Evolutionary conservation across 2,113 vertebrate species (phyloP).

Genomic region (Mesoclemmys tuberculata): DNA sequence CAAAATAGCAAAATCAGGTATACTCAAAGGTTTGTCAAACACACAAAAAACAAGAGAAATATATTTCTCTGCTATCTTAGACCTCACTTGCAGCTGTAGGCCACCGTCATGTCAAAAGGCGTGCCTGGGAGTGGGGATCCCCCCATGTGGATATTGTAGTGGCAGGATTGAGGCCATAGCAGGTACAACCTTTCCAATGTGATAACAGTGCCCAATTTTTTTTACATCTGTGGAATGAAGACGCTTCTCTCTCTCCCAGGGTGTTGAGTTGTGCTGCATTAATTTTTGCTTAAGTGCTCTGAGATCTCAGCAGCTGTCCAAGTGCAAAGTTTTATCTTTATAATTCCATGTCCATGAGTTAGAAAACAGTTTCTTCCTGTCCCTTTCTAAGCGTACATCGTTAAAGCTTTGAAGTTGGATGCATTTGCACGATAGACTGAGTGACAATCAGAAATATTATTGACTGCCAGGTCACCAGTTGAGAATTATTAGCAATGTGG

Average conservation of each 20-base stretch:
- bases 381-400: conserved; percentile 15
- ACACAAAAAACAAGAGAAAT: not conserved
- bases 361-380: conserved; percentile 1
- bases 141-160: not conserved
- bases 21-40: not conserved
- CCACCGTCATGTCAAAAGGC: too few species aligned
- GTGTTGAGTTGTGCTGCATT: conserved; percentile 11
- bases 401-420: conserved; percentile 32
- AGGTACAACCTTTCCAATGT: not conserved
- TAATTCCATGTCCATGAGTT: conserved; percentile 11
- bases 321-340: conserved; percentile 27
- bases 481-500: conserved; percentile 28
- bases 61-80: not conserved
- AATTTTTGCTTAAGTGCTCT: conserved; percentile 55
- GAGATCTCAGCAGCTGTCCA: conserved; percentile 6
- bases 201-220: not conserved
- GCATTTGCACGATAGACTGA: conserved; percentile 25
- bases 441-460: conserved; percentile 3
- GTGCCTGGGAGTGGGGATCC: fast-evolving
- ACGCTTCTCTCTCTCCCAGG: not conserved
- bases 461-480: conserved; percentile 26
- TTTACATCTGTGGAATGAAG: conserved; percentile 2
- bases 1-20: not conserved
- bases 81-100: not conserved
- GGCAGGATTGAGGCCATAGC: not conserved